Percentiles rank a stretch among this genome's conserved stretches.
phyloP scores from a whole-genome alignment of 1,140 invertebrate species.

The Neelides sp. region DNA sequence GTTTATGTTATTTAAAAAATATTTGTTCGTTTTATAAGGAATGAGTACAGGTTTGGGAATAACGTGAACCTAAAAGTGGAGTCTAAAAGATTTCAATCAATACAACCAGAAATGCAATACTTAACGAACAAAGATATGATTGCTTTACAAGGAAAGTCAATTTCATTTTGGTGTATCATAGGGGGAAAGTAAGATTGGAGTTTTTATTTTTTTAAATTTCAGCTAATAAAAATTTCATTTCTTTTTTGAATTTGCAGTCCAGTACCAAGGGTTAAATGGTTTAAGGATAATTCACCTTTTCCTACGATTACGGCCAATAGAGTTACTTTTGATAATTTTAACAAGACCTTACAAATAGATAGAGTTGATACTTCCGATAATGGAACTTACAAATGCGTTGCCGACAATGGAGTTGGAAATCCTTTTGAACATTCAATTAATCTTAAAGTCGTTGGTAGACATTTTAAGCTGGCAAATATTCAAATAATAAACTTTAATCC shows the following conservation, averaged over 20 bases:
- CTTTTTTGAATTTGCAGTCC: conserved; percentile 40
- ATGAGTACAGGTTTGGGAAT: conserved; percentile 83
- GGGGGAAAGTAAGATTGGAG: conserved; percentile 81
- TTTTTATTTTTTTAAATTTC: too few species aligned
- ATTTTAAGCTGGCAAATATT: neutral
- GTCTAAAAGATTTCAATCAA: conserved; percentile 55
- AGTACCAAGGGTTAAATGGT: conserved; percentile 51
- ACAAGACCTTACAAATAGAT: conserved; percentile 80
- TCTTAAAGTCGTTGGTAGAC: conserved; percentile 57
- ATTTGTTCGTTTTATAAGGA: too few species aligned
- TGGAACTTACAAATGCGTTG: conserved; percentile 78
- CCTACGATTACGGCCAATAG: conserved; percentile 56
- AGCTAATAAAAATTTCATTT: neutral
- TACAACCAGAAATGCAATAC: conserved; percentile 66
- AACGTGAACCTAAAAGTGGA: conserved; percentile 63
- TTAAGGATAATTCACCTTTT: conserved; percentile 54
- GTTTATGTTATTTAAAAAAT: too few species aligned
- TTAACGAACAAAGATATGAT: conserved; percentile 71
- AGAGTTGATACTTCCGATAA: conserved; percentile 72
- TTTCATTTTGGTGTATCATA: conserved; percentile 75
- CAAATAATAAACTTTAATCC: too few species aligned
- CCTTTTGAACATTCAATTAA: conserved; percentile 71
- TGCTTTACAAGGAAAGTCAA: conserved; percentile 62
- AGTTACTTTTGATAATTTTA: conserved; percentile 71
- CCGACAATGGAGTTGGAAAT: conserved; percentile 74